phyloP scores from a whole-genome alignment of 2,888 invertebrate genomes.

The Neuroscelio doddi region DNA sequence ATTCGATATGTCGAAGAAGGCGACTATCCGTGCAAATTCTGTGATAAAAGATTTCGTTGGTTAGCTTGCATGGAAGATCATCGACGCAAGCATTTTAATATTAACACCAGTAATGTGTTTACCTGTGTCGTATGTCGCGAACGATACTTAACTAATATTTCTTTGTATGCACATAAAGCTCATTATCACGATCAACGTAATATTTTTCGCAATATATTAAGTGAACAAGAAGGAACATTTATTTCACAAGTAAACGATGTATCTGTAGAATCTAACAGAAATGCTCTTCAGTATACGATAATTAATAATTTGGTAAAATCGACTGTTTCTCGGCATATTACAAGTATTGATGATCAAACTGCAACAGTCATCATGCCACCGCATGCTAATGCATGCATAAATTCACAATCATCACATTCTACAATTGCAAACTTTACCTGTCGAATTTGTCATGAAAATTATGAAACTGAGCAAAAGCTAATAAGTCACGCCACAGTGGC shows the following conservation, averaged over 20 bases:
- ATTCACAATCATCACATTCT: too few relatives aligned
- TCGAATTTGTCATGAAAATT: conserved; percentile 12
- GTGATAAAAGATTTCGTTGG: conserved; percentile 36
- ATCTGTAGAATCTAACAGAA: too few relatives aligned
- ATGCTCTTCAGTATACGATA: not conserved
- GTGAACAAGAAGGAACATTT: too few relatives aligned
- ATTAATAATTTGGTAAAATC: too few relatives aligned
- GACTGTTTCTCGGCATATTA: too few relatives aligned
- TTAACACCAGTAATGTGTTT: conserved; percentile 22
- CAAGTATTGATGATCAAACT: too few relatives aligned
- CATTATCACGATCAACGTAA: conserved; percentile 28
- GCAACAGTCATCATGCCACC: too few relatives aligned
- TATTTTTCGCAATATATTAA: not conserved
- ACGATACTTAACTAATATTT: conserved; percentile 29
- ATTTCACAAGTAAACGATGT: too few relatives aligned
- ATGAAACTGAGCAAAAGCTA: conserved; percentile 15
- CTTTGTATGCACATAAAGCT: conserved; percentile 34
- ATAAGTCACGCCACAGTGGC: conserved; percentile 17
- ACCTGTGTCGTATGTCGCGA: conserved; percentile 33
- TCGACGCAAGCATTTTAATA: conserved; percentile 34
- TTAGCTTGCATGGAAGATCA: conserved; percentile 36
- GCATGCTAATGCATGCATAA: too few relatives aligned
- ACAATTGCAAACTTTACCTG: not conserved
- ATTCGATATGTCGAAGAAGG: conserved; percentile 32
- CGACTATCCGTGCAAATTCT: conserved; percentile 27